Evolutionary conservation across 2,888 invertebrate species (phyloP), one percentile per base, ranked within the genome.

Genomic region (Amblyjoppa proteus): DNA sequence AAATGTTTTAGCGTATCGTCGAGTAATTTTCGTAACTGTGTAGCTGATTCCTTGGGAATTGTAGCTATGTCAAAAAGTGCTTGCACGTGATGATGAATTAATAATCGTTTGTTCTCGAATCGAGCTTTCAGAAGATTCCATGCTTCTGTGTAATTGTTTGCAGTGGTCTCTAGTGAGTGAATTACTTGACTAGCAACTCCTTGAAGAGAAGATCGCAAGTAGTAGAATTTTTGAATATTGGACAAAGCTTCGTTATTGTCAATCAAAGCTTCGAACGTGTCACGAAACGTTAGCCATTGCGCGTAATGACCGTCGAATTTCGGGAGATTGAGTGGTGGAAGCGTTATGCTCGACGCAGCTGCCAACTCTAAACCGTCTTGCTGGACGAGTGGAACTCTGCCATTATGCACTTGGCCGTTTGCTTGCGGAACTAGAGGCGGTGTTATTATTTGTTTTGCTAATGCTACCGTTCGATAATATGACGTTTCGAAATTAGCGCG

Each of bases 211-310:
- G 83, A 86, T 64, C 81, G 80, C 56, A 88, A 78, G 75, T 89
- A 88, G 71, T 87, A 80, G 58, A 88, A 86, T 77, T 87, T 89
- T 28, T 88, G 84, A 61, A 89, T 81, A n/a, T 81, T 74, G 20
- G 84, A 61, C 38, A 88, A 49, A 28, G 25, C 38, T 7, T 20
- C 16, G 31, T 83, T 87, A 3, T 80, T 56, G 61, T 88, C 85
- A 28, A 88, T 86, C 2, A 88, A 41, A 1, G 84, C 80, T 1
- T 83, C 2, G 71, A 89, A 87, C 13, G 84, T 84, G 28, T 88
- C 84, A 20, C 75, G 76, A 56, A 89, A 89, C 28, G 76, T 13
- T 6, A 82, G 56, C 88, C 87, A 89, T 4, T 85, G 64, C 13
- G 75, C 87, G 68, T 82, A 87, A 1, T 66, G 28, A 41, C 88